Evolutionary conservation across 2,888 invertebrate genomes (phyloP).

Genomic region (Carabus problematicus): DNA sequence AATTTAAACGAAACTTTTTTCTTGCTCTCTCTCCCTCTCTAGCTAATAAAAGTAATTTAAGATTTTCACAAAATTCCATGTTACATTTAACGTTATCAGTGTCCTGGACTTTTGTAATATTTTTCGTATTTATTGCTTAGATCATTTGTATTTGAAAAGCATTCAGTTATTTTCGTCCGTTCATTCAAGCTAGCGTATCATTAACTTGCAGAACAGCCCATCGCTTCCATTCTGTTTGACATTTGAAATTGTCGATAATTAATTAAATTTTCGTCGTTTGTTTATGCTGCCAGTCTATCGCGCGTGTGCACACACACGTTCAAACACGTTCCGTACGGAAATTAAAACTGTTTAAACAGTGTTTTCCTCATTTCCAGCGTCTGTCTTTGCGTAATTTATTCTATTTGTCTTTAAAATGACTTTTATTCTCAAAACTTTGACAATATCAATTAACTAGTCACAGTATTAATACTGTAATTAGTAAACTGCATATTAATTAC

Average conservation of each 20-base stretch:
- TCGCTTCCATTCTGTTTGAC: constrained; percentile 34
- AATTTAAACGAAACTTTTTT: constrained; percentile 15
- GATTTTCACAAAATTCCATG: constrained; percentile 16
- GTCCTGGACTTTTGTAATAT: too few species aligned
- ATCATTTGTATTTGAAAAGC: constrained; percentile 23
- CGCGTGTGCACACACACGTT: not conserved
- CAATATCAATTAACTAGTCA: constrained; percentile 30
- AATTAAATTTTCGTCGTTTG: constrained; percentile 37
- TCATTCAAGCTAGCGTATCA: not conserved
- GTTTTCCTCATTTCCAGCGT: constrained; percentile 8
- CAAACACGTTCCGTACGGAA: constrained; percentile 14
- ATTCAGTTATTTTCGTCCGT: constrained; percentile 16
- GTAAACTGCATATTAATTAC: constrained; percentile 25
- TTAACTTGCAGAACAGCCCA: constrained; percentile 10
- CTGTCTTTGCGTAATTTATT: constrained; percentile 21
- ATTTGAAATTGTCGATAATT: constrained; percentile 40
- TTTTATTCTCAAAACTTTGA: constrained; percentile 32
- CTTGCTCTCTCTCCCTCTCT: constrained; percentile 2
- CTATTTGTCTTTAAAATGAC: constrained; percentile 41
- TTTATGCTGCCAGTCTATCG: constrained; percentile 1
- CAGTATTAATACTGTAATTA: constrained; percentile 21
- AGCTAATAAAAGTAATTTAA: constrained; percentile 26
- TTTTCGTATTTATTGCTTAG: too few species aligned
- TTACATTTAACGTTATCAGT: constrained; percentile 2
- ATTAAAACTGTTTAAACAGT: constrained; percentile 40